Evolutionary conservation across 2,888 invertebrate species (phyloP), one percentile per base, ranked within the genome.

Genomic region (Rosalia funebris): DNA sequence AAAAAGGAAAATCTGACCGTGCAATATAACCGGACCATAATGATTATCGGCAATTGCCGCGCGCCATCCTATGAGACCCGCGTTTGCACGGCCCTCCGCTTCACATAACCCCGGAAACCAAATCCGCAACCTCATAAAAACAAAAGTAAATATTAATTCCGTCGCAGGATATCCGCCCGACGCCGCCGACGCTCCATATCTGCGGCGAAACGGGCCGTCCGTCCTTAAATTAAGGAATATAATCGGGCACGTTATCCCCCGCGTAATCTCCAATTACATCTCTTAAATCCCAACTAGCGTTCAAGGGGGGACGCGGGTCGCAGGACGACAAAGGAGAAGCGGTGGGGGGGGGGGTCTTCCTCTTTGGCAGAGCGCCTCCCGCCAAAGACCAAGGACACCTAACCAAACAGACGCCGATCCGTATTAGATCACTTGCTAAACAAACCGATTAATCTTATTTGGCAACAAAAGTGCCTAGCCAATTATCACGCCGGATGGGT

Each of bases 361-460:
- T n/a, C n/a, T n/a, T n/a, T n/a, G n/a, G n/a, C n/a, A n/a, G n/a
- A n/a, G n/a, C n/a, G n/a, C n/a, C n/a, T n/a, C n/a, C n/a, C n/a
- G n/a, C n/a, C n/a, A n/a, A n/a, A n/a, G n/a, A 3, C 34, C 11
- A 34, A 34, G 11, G 45, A 25, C 61, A 50, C 63, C 57, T 63
- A 63, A 50, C 67, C 70, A 70, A 72, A 71, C 71, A 73, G 68
- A 70, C 65, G 62, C 48, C 20, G 37, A 3, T 39, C 46, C 9
- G 37, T 72, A 74, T 75, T 73, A 75, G 75, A 75, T 74, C 73
- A 66, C 60, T 63, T 66, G 71, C 75, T 71, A 65, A 71, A 71
- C 71, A 75, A 74, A 74, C 73, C 72, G 75, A 72, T 76, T 76
- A 75, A 75, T 76, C 74, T 73, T 74, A 74, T 76, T 76, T 75